Percentiles rank a stretch among this genome's conserved stretches.
phyloP scores from a whole-genome alignment of 2,797 vertebrate species.

The Melanotaenia parkinsoni region DNA sequence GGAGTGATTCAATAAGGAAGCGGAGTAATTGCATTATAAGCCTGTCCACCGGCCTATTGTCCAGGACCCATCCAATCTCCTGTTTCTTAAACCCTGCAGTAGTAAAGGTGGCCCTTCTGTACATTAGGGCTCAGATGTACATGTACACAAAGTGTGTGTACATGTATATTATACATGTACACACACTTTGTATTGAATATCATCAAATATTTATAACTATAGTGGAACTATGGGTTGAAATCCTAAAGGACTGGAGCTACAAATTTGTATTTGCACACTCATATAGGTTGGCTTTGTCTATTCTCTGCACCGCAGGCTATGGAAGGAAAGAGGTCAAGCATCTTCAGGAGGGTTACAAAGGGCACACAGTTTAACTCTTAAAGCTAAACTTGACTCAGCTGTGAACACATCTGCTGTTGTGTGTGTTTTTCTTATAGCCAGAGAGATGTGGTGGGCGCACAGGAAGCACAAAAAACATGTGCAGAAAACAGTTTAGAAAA shows the following conservation, averaged over 20 bases:
- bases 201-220: constrained; percentile 49
- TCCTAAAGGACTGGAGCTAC: constrained; percentile 56
- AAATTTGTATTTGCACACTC: neutral
- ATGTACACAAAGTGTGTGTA: no score
- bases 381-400: constrained; percentile 66
- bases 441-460: constrained; percentile 13
- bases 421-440: constrained; percentile 31
- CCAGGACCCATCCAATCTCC: constrained; percentile 63
- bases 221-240: constrained; percentile 38
- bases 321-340: constrained; percentile 55
- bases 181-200: constrained; percentile 26
- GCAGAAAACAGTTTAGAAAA: constrained; percentile 5
- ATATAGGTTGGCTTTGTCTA: constrained; percentile 14
- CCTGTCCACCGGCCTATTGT: constrained; percentile 64
- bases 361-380: constrained; percentile 14
- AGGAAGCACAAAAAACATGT: neutral
- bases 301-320: constrained; percentile 21
- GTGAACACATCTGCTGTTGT: constrained; percentile 67
- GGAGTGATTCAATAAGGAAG: constrained; percentile 79
- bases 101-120: constrained; percentile 22
- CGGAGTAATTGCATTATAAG: constrained; percentile 75
- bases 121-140: constrained; percentile 12
- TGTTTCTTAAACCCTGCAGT: constrained; percentile 53
- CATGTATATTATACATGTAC: constrained; percentile 19
- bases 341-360: constrained; percentile 33